Base-by-base conservation (phyloP, 2,888 invertebrate genomes). In the Drosophila percnosoma region DNA sequence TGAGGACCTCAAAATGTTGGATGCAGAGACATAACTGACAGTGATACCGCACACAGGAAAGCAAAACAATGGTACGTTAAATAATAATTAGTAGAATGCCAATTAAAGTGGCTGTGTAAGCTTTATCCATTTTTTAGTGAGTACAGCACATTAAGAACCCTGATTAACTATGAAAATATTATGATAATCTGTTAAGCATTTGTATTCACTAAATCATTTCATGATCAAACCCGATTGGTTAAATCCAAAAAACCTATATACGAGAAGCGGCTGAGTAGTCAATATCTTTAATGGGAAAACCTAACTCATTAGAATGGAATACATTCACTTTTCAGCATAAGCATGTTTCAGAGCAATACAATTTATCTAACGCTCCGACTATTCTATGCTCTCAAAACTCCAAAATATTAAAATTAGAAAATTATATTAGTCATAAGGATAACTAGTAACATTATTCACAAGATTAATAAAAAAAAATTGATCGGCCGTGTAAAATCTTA, bases 81-180 rank as follows among this genome's bases (percentile, higher is more conserved):
- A 72, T 75, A 63, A 69, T 67, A 75, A 76, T 83, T 81, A 72
- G 65, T 71, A 82, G 4, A 13, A 29, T 75, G 73, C 48, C 68
- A 67, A 75, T 79, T 83, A 73, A 74, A 29, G 54, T 72, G 52
- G 57, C 65, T 33, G 33, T 33, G 33, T 10, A 33, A 33, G 10
- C 10, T 33, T 33, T 33, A 33, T 33, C 10, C 33, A 33, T 10
- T 10, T 33, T 31, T 31, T 31, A 31, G 10, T 33, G 10, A 33
- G 33, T 10, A 4, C 33, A 10, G 33, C 10, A 33, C 0, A 33
- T 33, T 33, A 11, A 33, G 33, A 33, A 33, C 33, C 33, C 33
- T 33, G 11, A 33, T 33, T 11, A 33, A 11, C 11, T 33, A 33
- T 33, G 11, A 33, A 33, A 33, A 33, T 11, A 33, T n/a, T n/a